Evolutionary conservation across 23 tunicate species (phyloP).

Genomic region (Ciona savignyi): DNA sequence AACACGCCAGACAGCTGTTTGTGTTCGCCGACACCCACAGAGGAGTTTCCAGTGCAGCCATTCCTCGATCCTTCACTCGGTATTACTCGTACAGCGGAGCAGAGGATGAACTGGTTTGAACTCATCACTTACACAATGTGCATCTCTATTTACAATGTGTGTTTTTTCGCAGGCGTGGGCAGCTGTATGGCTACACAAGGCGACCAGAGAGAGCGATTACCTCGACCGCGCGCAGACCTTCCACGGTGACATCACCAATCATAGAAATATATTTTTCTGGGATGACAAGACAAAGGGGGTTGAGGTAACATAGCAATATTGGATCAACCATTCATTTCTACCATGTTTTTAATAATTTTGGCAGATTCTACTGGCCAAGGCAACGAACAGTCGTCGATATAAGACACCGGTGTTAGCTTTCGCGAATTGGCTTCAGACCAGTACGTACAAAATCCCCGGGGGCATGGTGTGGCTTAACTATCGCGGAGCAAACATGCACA

Average conservation of each 20-base stretch:
- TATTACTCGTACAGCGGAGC: constrained; percentile 2
- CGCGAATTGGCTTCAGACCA: constrained; percentile 13
- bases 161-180: constrained; percentile 42
- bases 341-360: background rate
- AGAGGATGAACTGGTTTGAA: constrained; percentile 12
- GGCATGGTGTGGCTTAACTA: constrained; percentile 32
- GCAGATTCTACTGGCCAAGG: constrained; percentile 23
- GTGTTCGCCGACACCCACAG: background rate
- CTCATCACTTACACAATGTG: background rate
- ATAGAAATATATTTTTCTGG: constrained; percentile 26
- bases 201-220: constrained; percentile 26
- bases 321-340: background rate
- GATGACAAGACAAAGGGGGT: constrained; percentile 26
- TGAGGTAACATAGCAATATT: constrained; percentile 3
- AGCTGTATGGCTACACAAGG: constrained; percentile 51
- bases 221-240: constrained; percentile 9
- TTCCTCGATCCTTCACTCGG: background rate
- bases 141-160: background rate
- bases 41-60: constrained; percentile 2
- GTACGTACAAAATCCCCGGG: background rate
- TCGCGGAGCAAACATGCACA: constrained; percentile 34
- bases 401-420: background rate
- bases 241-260: background rate
- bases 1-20: constrained; percentile 3
- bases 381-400: background rate